Percentiles rank a stretch among this genome's conserved stretches.
Conservation (phyloP, 2,797 vertebrate species). For the Sebastes iracundus region DNA sequence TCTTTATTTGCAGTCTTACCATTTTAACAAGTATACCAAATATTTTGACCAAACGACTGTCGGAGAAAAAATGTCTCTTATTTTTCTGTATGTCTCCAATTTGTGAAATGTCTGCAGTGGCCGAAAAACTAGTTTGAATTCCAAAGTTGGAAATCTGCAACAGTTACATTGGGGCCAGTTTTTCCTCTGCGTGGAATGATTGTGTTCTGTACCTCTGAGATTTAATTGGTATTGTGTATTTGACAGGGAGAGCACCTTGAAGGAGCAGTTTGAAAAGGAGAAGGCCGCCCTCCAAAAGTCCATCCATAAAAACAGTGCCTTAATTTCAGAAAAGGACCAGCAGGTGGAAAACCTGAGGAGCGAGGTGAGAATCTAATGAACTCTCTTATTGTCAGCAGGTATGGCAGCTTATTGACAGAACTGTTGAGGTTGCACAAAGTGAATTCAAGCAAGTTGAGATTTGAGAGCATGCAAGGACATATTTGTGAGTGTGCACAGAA, state of each 20-base stretch:
- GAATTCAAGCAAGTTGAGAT: neutral
- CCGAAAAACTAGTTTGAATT: neutral
- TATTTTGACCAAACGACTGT: neutral
- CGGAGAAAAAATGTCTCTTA: neutral
- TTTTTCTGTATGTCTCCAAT: neutral
- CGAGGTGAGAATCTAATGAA: slow-evolving; percentile 80
- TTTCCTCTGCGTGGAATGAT: neutral
- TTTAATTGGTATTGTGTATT: slow-evolving; percentile 16
- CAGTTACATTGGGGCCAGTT: neutral
- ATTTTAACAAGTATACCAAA: neutral
- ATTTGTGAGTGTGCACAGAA: neutral
- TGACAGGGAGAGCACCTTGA: slow-evolving; percentile 88
- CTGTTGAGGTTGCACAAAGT: neutral
- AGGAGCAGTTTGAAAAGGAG: slow-evolving; percentile 89
- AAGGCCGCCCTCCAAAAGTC: slow-evolving; percentile 89
- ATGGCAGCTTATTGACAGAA: neutral
- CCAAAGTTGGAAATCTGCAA: neutral
- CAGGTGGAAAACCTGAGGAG: slow-evolving; percentile 89
- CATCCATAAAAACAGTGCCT: slow-evolving; percentile 91
- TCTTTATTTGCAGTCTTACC: neutral
- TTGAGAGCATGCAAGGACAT: neutral
- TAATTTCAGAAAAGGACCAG: slow-evolving; percentile 91
- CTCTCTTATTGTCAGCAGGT: neutral
- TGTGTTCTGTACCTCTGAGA: neutral
- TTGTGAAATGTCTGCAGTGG: neutral